A percentile compares a stretch with the other conserved stretches of the same genome.
Conservation (phyloP, 1,140 invertebrate species). For the Dendroctonus ponderosae region DNA sequence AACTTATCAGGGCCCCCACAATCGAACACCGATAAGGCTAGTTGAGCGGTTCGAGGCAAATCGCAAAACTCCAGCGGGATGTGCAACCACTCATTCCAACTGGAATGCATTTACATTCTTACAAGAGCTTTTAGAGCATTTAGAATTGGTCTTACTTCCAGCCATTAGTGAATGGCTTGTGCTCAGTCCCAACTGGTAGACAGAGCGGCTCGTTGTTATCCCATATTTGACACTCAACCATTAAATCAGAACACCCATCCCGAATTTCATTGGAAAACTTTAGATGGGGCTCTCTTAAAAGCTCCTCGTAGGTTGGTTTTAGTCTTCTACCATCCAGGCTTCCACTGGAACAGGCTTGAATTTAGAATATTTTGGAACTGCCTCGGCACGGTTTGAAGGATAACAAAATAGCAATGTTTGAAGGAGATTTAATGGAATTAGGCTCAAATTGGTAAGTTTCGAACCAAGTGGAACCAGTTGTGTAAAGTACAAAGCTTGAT, state of each 20-base stretch:
- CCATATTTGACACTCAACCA: conserved; percentile 85
- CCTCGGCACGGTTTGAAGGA: background rate
- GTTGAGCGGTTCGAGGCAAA: conserved; percentile 81
- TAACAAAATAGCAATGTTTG: conserved; percentile 1
- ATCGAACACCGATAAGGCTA: conserved; percentile 93
- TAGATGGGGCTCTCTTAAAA: conserved; percentile 83
- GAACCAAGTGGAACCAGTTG: too few species aligned
- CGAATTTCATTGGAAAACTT: conserved; percentile 89
- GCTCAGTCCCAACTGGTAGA: conserved; percentile 86
- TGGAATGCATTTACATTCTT: conserved; percentile 48
- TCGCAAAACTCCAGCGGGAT: conserved; percentile 91
- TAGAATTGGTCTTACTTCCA: conserved; percentile 74
- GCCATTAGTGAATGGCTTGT: conserved; percentile 88
- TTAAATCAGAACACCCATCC: conserved; percentile 78
- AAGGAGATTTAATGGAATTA: background rate
- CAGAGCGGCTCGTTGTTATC: conserved; percentile 80
- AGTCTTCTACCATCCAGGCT: conserved; percentile 89
- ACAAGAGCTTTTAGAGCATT: background rate
- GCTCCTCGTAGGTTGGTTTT: conserved; percentile 83
- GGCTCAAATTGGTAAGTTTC: background rate
- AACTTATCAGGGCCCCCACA: conserved; percentile 82
- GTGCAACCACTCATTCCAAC: conserved; percentile 98
- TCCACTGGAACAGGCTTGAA: conserved; percentile 63
- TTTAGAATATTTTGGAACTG: background rate
- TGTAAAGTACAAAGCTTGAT: too few species aligned